Conservation (phyloP, 1,140 invertebrate species). For the Chymomyza costata region DNA sequence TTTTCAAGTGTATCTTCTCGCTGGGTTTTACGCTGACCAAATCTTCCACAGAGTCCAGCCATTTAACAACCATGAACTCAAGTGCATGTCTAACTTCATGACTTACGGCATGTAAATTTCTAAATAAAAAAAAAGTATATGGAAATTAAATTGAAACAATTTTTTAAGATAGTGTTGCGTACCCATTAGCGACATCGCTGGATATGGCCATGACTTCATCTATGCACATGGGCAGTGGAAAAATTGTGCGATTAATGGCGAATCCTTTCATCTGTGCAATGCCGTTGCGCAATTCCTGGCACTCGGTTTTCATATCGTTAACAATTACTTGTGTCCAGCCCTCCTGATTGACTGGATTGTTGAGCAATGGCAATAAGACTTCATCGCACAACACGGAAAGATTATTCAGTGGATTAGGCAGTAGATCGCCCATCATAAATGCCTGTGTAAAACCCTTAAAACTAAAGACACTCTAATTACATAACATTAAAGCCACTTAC, state of each 20-base stretch:
- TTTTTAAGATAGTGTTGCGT: conserved; percentile 15
- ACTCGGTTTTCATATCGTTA: conserved; percentile 83
- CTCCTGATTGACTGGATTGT: conserved; percentile 79
- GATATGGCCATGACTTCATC: conserved; percentile 80
- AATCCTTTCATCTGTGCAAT: conserved; percentile 80
- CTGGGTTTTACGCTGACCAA: conserved; percentile 77
- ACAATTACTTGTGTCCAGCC: conserved; percentile 84
- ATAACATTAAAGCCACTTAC: conserved; percentile 63
- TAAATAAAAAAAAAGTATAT: conserved; percentile 11
- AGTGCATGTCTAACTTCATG: conserved; percentile 81
- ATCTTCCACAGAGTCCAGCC: conserved; percentile 83
- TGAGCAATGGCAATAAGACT: conserved; percentile 82
- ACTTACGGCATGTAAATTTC: conserved; percentile 74
- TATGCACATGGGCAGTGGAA: conserved; percentile 85
- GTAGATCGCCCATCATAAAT: conserved; percentile 52
- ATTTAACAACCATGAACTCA: conserved; percentile 85
- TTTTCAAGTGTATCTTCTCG: conserved; percentile 42
- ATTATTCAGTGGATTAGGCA: conserved; percentile 85
- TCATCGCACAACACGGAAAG: conserved; percentile 85
- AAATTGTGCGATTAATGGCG: conserved; percentile 76
- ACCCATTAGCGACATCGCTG: conserved; percentile 77
- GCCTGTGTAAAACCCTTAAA: conserved; percentile 23
- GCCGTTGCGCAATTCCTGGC: conserved; percentile 82
- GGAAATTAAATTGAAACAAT: background rate
- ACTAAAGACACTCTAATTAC: background rate